Evolutionary conservation across 2,888 invertebrate species (phyloP), one percentile per base, ranked within the genome.

Genomic region (Horisme vitalbata): DNA sequence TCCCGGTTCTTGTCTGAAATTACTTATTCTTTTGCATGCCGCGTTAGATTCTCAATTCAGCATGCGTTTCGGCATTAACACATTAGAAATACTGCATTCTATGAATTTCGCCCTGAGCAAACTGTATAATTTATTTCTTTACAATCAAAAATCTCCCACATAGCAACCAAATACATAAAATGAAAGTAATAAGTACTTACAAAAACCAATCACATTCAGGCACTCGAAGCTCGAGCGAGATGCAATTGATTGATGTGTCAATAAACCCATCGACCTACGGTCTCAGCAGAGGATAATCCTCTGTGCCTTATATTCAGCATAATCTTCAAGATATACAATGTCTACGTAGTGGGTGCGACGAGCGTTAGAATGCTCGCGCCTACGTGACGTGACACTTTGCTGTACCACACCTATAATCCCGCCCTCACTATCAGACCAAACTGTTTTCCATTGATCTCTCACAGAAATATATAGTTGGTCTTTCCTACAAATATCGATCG

Each of bases 1-100:
- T 83, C 88, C 88, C 88, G 88, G 87, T 63, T 77, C 82, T 84
- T 65, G 81, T 69, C 71, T 73, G 70, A 74, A 69, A 69, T 69
- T 63, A 67, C 68, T 68, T 75, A 79, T 79, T 75, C 80, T 82
- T 80, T 77, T 71, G 75, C 75, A 71, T 72, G 70, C 76, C 78
- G 73, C 71, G 64, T 63, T 55, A 55, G 61, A 73, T 76, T 79
- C 71, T 65, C 46, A 70, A 87, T 83, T 82, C 83, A 52, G 63
- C 55, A 55, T 74, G 79, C 81, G 82, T 82, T 66, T 71, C 66
- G 60, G 70, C 79, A 83, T 83, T 82, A 82, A 76, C 83, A 79
- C 83, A 79, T 78, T 71, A 72, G 72, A 80, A 73, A 67, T 71
- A 70, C 27, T 57, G 75, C 72, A 71, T 27, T 28, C 37, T 46